These are phyloP conservation scores for Yponomeuta malinellus DNA, from an alignment of 2,888 invertebrate species.

Conservation along the genomic window DNA sequence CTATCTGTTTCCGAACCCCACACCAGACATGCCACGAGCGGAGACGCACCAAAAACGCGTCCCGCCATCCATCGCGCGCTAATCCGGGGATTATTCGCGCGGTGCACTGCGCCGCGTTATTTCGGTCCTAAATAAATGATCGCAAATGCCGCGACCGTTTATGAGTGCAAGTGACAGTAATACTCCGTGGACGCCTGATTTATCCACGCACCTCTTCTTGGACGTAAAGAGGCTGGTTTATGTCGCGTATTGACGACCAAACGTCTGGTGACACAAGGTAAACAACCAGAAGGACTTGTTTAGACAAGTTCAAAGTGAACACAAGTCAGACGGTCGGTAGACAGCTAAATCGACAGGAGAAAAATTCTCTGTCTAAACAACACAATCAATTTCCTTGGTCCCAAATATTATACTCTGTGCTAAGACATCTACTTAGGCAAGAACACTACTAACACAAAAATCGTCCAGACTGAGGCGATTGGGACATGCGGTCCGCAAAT, in stretches of 20 bases:
- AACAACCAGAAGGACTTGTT: background rate
- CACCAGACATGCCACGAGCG: constrained; percentile 22
- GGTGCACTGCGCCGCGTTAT: constrained; percentile 36
- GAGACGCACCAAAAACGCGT: constrained; percentile 46
- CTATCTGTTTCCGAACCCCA: background rate
- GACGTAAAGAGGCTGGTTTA: constrained; percentile 55
- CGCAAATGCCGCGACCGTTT: constrained; percentile 45
- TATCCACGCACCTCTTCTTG: constrained; percentile 40
- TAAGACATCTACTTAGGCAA: too few species aligned
- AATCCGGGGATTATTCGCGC: constrained; percentile 54
- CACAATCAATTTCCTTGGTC: too few species aligned
- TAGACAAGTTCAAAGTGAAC: too few species aligned
- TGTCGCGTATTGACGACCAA: constrained; percentile 19
- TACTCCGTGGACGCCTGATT: constrained; percentile 61
- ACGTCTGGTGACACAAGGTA: background rate
- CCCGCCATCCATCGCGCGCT: constrained; percentile 54
- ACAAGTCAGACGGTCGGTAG: too few species aligned
- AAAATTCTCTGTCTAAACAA: too few species aligned
- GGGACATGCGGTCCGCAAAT: too few species aligned
- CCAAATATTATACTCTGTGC: too few species aligned
- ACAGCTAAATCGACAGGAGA: too few species aligned
- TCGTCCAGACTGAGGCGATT: too few species aligned
- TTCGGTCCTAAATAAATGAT: constrained; percentile 46
- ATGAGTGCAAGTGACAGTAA: constrained; percentile 58
- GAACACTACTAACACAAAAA: too few species aligned